A percentile compares a stretch with the other conserved stretches of the same genome.
These are phyloP conservation scores for Caenorhabditis zanzibari DNA, from an alignment of 2,888 invertebrate species.

Conservation along the genomic window DNA sequence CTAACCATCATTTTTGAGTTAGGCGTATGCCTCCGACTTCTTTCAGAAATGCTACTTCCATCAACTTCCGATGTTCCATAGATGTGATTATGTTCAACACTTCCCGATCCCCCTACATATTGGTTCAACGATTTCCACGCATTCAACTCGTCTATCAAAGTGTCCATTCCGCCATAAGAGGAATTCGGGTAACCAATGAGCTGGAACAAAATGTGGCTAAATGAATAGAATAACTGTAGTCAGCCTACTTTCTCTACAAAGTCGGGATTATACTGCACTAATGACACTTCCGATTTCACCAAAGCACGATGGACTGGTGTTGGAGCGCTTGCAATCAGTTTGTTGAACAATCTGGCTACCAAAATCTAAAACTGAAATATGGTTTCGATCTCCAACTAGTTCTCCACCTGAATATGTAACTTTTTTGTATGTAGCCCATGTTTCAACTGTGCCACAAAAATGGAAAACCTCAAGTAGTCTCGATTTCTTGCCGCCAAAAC, in stretches of 20 bases:
- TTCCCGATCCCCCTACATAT: conserved; percentile 55
- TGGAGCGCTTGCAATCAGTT: conserved; percentile 78
- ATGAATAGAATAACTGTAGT: background rate
- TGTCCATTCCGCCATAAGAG: conserved; percentile 72
- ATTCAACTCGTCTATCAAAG: conserved; percentile 73
- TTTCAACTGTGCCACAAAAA: conserved; percentile 78
- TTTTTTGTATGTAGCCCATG: conserved; percentile 81
- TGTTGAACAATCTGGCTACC: conserved; percentile 81
- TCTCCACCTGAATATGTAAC: conserved; percentile 79
- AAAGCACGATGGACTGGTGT: conserved; percentile 73
- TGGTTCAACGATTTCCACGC: conserved; percentile 71
- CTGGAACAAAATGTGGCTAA: conserved; percentile 56
- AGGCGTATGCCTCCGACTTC: conserved; percentile 53
- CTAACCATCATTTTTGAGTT: conserved; percentile 52
- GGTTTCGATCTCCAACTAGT: background rate
- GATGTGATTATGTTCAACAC: conserved; percentile 66
- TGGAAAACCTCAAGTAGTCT: conserved; percentile 78
- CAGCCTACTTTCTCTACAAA: conserved; percentile 76
- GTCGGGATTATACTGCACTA: conserved; percentile 77
- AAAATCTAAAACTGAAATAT: conserved; percentile 72
- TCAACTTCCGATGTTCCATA: conserved; percentile 70
- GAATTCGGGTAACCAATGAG: conserved; percentile 71
- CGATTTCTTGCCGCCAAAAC: conserved; percentile 78
- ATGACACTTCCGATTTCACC: conserved; percentile 77
- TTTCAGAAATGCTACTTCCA: conserved; percentile 59